Evolutionary conservation across 2,797 vertebrate genomes (phyloP), one percentile per base, ranked within the genome.

Genomic region (Carapus acus): DNA sequence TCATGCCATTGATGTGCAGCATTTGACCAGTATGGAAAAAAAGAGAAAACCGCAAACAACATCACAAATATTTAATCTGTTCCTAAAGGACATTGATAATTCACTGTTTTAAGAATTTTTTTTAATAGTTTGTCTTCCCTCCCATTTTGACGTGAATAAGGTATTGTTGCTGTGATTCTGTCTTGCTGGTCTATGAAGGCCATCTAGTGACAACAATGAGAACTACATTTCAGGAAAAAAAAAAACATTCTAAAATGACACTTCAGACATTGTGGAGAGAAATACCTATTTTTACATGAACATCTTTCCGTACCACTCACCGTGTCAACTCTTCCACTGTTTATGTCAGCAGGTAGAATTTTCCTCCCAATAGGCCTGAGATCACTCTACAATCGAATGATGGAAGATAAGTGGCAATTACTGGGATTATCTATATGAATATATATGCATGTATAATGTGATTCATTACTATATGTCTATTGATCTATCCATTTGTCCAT

Each of bases 311-410:
- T 29, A 43, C 4, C 20, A 21, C 65, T 87, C 88, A 98, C 94
- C 91, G 93, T 94, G 76, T 96, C 93, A 65, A 94, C 86, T 76
- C 91, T 90, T 83, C 94, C 94, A 74, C 95, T 93, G 76, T 94
- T 98, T 78, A 98, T 92, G 73, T 98, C 94, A 65, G 85, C 78
- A 12, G 95, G 94, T 14, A 98, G 88, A 67, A 90, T 88, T 67
- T 92, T 93, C 76, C 88, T 94, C 60, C 95, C 94, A 75, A 94
- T 89, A 36, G 91, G 89, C 88, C 94, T 92, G 74, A 99, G 88
- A 86, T 98, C 96, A 89, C 83, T 94, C 96, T 99, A 89, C 74
- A 86, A 85, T 87, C 44, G 52, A 43, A 2, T 1, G 14, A 22
- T 53, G 49, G 19, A 43, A 17, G 15, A 46, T 57, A 49, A n/a